Percentiles rank a stretch among this genome's conserved stretches.
These are phyloP conservation scores for Equus przewalskii DNA, from an alignment of 2,113 vertebrate species.

Conservation along the genomic window DNA sequence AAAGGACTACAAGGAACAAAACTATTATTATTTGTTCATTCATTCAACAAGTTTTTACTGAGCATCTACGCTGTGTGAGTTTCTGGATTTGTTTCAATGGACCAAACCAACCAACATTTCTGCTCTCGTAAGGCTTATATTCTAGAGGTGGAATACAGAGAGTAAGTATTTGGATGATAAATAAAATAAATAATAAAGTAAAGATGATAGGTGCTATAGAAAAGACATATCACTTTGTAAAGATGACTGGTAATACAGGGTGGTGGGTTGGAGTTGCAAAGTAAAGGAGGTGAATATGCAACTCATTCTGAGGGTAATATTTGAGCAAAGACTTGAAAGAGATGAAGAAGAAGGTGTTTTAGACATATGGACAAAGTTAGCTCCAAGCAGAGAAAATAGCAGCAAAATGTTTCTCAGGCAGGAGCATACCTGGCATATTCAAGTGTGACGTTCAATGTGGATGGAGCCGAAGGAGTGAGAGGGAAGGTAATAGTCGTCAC, in stretches of 20 bases:
- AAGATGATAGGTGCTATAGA: background rate
- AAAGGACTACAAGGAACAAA: background rate
- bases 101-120: background rate
- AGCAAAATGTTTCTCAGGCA: background rate
- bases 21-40: background rate
- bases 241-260: background rate
- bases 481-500: too few species aligned
- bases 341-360: background rate
- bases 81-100: background rate
- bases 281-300: background rate
- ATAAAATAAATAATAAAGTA: background rate
- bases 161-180: background rate
- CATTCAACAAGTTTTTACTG: background rate
- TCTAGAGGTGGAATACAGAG: background rate
- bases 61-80: background rate
- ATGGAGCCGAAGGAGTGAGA: background rate
- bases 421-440: background rate
- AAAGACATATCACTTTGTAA: background rate
- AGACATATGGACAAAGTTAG: background rate
- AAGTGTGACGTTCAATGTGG: background rate
- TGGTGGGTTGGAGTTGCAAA: background rate
- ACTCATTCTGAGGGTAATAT: background rate
- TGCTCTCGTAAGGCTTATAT: background rate
- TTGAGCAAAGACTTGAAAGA: background rate
- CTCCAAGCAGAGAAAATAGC: background rate